These are phyloP conservation scores for Arvicanthis niloticus DNA, from an alignment of 2,113 vertebrate species.

Conservation along the genomic window DNA sequence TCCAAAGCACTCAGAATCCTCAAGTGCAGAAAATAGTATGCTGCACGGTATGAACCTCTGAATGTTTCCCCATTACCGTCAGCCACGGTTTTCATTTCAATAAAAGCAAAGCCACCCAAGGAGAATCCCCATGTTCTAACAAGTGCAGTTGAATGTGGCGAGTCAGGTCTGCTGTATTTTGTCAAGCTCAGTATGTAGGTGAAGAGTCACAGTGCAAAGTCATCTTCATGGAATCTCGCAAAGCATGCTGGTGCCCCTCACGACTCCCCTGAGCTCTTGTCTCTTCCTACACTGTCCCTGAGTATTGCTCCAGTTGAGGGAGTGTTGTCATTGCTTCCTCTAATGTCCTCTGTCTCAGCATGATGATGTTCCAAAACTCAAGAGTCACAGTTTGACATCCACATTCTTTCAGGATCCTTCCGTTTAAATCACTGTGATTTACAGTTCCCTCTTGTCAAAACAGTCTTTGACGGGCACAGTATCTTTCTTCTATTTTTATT, in stretches of 20 bases:
- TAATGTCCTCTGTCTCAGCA: neutral
- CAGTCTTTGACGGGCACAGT: neutral
- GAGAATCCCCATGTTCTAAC: slow-evolving; percentile 36
- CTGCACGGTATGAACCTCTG: slow-evolving; percentile 48
- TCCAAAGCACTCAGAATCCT: slow-evolving; percentile 75
- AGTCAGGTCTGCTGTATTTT: slow-evolving; percentile 31
- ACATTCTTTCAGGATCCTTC: neutral
- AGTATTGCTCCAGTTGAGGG: neutral
- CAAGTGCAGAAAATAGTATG: slow-evolving; percentile 64
- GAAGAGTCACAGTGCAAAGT: neutral
- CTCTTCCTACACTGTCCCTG: neutral
- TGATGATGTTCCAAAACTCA: neutral
- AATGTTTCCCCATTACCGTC: slow-evolving; percentile 5
- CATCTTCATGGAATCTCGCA: neutral
- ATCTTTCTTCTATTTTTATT: neutral
- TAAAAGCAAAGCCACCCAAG: slow-evolving; percentile 71
- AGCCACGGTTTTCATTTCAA: slow-evolving; percentile 70
- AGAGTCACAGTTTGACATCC: neutral
- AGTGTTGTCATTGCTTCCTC: neutral
- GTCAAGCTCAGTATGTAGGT: neutral
- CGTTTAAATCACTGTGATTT: neutral
- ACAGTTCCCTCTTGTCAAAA: neutral
- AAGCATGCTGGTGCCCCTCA: neutral
- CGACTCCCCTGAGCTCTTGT: neutral
- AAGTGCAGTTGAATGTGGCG: slow-evolving; percentile 24